Evolutionary conservation across 2,888 invertebrate species (phyloP), one percentile per base, ranked within the genome.

Genomic region (Ditula angustiorana): DNA sequence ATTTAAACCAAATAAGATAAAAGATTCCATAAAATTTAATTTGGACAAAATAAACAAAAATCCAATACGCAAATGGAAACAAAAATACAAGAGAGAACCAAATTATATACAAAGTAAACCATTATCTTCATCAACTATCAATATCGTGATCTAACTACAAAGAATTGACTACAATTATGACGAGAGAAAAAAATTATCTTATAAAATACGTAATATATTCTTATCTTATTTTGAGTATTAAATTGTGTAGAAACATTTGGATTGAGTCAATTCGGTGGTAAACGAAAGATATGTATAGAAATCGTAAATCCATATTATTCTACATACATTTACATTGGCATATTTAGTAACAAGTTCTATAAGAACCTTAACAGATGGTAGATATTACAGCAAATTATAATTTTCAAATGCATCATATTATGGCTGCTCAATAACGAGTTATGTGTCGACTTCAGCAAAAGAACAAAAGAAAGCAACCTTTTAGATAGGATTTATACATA

Each of bases 161-260:
- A 77, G 73, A 85, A 86, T 87, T 85, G 85, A 88, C 90, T 89
- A 90, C 75, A 79, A 73, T 80, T 80, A 82, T 88, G 90, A 90
- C 88, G 85, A 90, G 86, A 87, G 84, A 76, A 80, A 83, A 83
- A 81, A 72, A 72, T 75, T 77, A 74, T 68, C 72, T 74, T 76
- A n/a, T n/a, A 78, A 75, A 70, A 73, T 77, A 76, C 61, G 66
- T 74, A n/a, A n/a, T n/a, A 66, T 63, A 72, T 73, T 66, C 74
- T 63, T 74, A 72, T 67, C 26, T 63, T 21, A 52, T 52, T 53
- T 80, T 86, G 90, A 90, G 90, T 90, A 91, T 90, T 90, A 63
- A 41, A 58, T 63, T 23, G 33, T 28, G 46, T 63, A 60, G 69
- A 81, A 72, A 76, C 78, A 78, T 77, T 73, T 71, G 72, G 79